Conservation (phyloP, 37 sponge, comb jelly and placozoan species). For the Aplysina aerophoba region DNA sequence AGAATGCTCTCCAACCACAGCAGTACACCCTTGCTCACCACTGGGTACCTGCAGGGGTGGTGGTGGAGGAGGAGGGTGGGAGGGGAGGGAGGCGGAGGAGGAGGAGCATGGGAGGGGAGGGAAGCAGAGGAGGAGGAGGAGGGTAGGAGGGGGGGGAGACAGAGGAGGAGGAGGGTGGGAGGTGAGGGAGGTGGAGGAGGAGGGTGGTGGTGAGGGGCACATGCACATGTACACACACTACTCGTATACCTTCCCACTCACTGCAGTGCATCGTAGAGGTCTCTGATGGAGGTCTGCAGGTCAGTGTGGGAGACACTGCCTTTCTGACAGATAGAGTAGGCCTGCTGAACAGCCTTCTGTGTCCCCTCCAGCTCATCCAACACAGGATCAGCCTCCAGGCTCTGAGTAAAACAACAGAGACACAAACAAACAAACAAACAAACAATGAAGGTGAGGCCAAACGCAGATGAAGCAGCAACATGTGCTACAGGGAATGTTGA, state of each 20-base stretch:
- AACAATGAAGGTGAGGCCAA: too few relatives aligned
- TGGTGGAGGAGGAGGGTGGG: too few relatives aligned
- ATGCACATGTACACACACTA: background rate
- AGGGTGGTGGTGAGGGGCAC: background rate
- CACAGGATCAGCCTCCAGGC: conserved; percentile 11
- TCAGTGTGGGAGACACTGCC: conserved; percentile 79
- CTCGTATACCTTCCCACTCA: background rate
- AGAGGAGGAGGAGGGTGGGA: too few relatives aligned
- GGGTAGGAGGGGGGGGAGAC: too few relatives aligned
- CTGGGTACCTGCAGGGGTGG: conserved; percentile 67
- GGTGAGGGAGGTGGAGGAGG: too few relatives aligned
- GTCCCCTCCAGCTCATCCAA: conserved; percentile 70
- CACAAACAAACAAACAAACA: too few relatives aligned
- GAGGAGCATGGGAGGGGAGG: too few relatives aligned
- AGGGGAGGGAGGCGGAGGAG: too few relatives aligned
- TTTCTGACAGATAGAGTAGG: conserved; percentile 69
- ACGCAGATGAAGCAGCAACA: too few relatives aligned
- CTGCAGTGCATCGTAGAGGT: conserved; percentile 71
- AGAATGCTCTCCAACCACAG: conserved; percentile 84
- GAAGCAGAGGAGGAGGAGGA: too few relatives aligned
- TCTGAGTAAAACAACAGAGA: background rate
- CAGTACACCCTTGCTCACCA: conserved; percentile 88
- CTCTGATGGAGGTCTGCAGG: conserved; percentile 66
- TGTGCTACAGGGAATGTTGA: too few relatives aligned
- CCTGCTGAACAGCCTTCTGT: conserved; percentile 73